Evolutionary conservation across 2,797 vertebrate genomes (phyloP), one percentile per base, ranked within the genome.

Genomic region (Ctenosaura bakeri): DNA sequence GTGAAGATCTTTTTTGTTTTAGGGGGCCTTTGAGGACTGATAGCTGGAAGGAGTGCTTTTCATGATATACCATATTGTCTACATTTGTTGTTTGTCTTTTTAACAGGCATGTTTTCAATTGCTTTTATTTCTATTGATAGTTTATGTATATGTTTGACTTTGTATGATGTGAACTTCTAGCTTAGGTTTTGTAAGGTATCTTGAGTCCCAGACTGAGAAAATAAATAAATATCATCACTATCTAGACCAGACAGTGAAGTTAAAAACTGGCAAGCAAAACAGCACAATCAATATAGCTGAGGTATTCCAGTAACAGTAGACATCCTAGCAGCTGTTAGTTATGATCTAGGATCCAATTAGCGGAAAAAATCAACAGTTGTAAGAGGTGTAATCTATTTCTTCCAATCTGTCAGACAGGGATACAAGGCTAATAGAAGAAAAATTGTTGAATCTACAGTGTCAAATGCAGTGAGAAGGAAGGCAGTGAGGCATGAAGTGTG

Each of bases 301-400:
- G 26, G 79, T 32, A 74, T 38, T 82, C 69, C 22, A 54, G 59
- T 88, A 74, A 88, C 42, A 42, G 38, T 79, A 88, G 52, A 46
- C 24, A 59, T 59, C 22, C 52, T 59, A 59, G 79, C 50, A 73
- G 82, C 46, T 88, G 22, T 56, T 71, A 35, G 50, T 29, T 88
- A 24, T 64, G 76, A 71, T 81, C n/a, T n/a, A 38, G 69, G 77
- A 13, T 59, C 77, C 77, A 81, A 54, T 80, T 81, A 54, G 46
- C 24, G 35, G 38, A 81, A 69, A 69, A 16, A 54, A 54, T 38
- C 77, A 88, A 69, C 77, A 88, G 32, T 80, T 88, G 86, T 54
- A 52, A 69, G 32, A 54, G 29, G 24, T 71, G 20, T 76, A 69
- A 26, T 6, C 62, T 77, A 26, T 88, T 69, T 80, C 62, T 29